These are phyloP conservation scores for Gibbula magus DNA, from an alignment of 2,888 invertebrate genomes.

Conservation along the genomic window DNA sequence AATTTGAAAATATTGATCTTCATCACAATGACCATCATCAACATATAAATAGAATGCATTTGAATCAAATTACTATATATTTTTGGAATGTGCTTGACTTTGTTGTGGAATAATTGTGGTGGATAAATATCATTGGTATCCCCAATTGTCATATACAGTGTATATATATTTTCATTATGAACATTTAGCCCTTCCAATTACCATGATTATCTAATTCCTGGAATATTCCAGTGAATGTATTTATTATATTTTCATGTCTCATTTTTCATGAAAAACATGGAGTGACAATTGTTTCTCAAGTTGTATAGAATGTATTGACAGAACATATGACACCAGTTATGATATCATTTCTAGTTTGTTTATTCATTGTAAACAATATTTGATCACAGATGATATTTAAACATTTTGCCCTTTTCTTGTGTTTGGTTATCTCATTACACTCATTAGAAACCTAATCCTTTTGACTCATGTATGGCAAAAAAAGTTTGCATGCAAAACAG, in stretches of 20 bases:
- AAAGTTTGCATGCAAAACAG: too few relatives aligned
- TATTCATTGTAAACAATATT: too few relatives aligned
- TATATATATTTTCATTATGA: slow-evolving; percentile 19
- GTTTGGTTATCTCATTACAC: too few relatives aligned
- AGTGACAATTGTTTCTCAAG: not conserved
- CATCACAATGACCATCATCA: too few relatives aligned
- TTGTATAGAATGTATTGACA: not conserved
- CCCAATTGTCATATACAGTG: not conserved
- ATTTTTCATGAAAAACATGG: not conserved
- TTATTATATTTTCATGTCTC: slow-evolving; percentile 8
- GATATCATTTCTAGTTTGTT: not conserved
- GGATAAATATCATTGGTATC: not conserved
- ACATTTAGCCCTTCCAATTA: not conserved
- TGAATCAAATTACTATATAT: not conserved
- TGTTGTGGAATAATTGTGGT: not conserved
- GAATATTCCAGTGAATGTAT: not conserved
- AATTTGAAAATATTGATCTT: too few relatives aligned
- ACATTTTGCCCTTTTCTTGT: too few relatives aligned
- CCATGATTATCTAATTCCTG: not conserved
- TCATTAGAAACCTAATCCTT: too few relatives aligned
- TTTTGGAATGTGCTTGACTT: not conserved
- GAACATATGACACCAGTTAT: not conserved
- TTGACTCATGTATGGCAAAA: too few relatives aligned
- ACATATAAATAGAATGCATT: too few relatives aligned
- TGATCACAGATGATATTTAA: too few relatives aligned